Evolutionary conservation across 2,797 vertebrate species (phyloP), one percentile per base, ranked within the genome.

Genomic region (Argya squamiceps): DNA sequence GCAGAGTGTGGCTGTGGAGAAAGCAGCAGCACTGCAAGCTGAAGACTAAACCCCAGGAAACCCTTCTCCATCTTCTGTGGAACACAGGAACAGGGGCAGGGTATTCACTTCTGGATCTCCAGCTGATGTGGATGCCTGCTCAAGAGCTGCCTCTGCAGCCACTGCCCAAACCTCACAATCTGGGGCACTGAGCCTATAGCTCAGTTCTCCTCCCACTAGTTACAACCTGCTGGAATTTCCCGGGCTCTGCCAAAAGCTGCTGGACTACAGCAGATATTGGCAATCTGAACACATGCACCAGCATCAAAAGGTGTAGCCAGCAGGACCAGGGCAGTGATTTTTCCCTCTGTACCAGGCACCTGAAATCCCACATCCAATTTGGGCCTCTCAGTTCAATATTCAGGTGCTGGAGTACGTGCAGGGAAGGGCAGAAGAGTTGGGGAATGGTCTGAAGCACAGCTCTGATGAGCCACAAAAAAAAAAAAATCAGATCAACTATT

Each of bases 91-190:
- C 6, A 47, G 15, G 2, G 3, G 20, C 58, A 85, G 12, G 12
- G 7, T n/a, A 19, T 18, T 56, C 20, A 19, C 29, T 63, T 63
- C 44, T 17, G 36, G 19, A 16, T 37, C 26, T 69, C 47, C 39
- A 76, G 7, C 21, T 32, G 29, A 67, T 24, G 24, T 37, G 32
- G 36, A n/a, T 43, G 36, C 8, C 52, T 68, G 21, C 19, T 58
- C 23, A n/a, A 69, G 36, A 62, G 30, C 60, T 67, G 65, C 47
- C 39, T 43, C 32, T 0, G 0, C 8, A 78, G 80, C 20, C 12
- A 7, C 20, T 34, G 32, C 22, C 60, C 32, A 71, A 71, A 71
- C 26, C 3, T 46, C 52, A 13, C 0, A 0, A 32, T 26, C 26
- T 7, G 8, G 60, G 9, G 1, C 30, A 37, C 62, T 49, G 13